Base-by-base conservation (phyloP, 37 sponge, comb jelly and placozoan species). In the Petrosia ficiformis region DNA sequence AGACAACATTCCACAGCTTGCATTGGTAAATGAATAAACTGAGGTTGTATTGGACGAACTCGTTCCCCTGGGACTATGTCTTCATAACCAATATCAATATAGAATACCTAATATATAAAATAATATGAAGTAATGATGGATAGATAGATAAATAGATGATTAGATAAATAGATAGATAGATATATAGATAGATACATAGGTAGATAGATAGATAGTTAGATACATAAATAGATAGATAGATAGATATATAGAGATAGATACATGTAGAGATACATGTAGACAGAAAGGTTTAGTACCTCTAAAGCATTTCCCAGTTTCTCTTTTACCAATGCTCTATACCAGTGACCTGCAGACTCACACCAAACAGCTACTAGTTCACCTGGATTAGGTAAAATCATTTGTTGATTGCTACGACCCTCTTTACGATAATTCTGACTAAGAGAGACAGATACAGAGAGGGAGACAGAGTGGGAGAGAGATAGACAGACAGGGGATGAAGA, bases 1-100 rank as follows among this genome's bases (percentile, higher is more conserved):
- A 88, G 76, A 19, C 30, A 57, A 44, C 89, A 88, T n/a, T 76
- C 72, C 8, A 82, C 67, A 14, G 89, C 89, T 73, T 88, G 89
- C 60, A 82, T 77, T 29, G 89, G 89, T 8, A 63, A 36, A n/a
- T 57, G n/a, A 26, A 78, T 32, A 56, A 82, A 88, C 57, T 88
- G 44, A 0, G 39, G 61, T 31, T 72, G 42, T 4, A 88, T 64
- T 19, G 35, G 39, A 2, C 89, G 78, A 10, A 88, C 54, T 6
- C 76, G 56, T 5, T 2, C 40, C 2, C 24, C 24, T 28, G 24
- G 22, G 1, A 88, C 70, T 14, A 14, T 25, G 32, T 35, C 63
- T 5, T 26, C 29, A 66, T 82, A 52, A 14, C 89, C 89, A 74
- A 72, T 77, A 65, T 88, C 89, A 11, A 82, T 67, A 57, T 64